These are phyloP conservation scores for Clistopyga incitator DNA, from an alignment of 2,888 invertebrate genomes.

Conservation along the genomic window DNA sequence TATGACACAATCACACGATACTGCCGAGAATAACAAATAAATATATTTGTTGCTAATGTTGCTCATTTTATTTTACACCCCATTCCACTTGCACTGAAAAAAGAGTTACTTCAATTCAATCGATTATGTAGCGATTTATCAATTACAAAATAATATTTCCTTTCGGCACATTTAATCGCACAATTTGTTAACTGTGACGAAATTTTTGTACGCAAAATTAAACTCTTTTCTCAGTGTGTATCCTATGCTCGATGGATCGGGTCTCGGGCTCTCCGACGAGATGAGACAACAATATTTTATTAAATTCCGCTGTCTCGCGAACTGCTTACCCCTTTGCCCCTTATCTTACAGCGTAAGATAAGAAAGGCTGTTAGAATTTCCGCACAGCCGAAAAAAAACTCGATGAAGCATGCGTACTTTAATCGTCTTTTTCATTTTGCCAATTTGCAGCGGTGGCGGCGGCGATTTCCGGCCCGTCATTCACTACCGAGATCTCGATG, in stretches of 20 bases:
- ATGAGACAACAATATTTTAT: background rate
- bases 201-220: too few species aligned
- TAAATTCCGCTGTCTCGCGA: background rate
- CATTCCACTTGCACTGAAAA: constrained; percentile 69
- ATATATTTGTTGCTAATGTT: constrained; percentile 77
- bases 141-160: too few species aligned
- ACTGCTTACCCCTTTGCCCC: background rate
- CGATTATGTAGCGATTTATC: too few species aligned
- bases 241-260: constrained; percentile 52
- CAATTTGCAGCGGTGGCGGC: constrained; percentile 86
- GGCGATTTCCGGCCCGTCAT: constrained; percentile 95
- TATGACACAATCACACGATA: constrained; percentile 44
- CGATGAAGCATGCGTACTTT: constrained; percentile 26
- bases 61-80: constrained; percentile 76
- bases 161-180: too few species aligned
- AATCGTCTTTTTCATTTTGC: constrained; percentile 68
- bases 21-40: constrained; percentile 75
- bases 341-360: background rate
- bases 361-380: background rate
- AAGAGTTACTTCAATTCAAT: too few species aligned
- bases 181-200: too few species aligned
- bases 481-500: constrained; percentile 97
- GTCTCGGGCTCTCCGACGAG: constrained; percentile 8
- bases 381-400: background rate
- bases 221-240: constrained; percentile 25